A percentile compares a stretch with the other conserved stretches of the same genome.
Evolutionary conservation across 2,113 vertebrate genomes (phyloP).

Genomic region (Pollachius pollachius): DNA sequence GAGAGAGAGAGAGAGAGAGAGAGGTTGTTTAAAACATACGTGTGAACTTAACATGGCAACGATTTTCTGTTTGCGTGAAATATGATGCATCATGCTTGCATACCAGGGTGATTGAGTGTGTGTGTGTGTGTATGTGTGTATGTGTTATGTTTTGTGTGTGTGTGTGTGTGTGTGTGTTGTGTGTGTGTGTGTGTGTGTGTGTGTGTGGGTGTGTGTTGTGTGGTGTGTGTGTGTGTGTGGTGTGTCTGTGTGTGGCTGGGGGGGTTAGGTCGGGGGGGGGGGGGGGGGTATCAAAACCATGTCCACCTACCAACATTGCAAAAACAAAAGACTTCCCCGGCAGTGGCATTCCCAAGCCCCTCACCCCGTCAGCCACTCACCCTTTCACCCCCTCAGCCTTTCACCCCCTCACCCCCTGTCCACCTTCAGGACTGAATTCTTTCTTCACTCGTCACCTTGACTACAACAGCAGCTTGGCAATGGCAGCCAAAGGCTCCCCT

Average conservation of each 20-base stretch:
- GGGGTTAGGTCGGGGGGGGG: too few species aligned
- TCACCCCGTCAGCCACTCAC: conserved; percentile 30
- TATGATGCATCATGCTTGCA: conserved; percentile 21
- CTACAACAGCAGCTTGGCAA: conserved; percentile 50
- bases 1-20: too few species aligned
- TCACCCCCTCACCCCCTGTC: conserved; percentile 37
- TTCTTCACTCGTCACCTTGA: conserved; percentile 54
- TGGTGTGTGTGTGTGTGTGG: conserved; percentile 19
- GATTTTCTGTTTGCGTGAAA: neutral
- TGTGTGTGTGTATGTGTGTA: conserved; percentile 7
- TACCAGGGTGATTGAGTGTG: conserved; percentile 1
- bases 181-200: neutral
- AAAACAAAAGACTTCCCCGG: neutral
- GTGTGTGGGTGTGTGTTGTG: conserved; percentile 4
- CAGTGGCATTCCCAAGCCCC: neutral
- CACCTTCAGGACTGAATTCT: conserved; percentile 45
- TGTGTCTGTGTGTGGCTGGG: conserved; percentile 1
- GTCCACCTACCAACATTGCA: conserved; percentile 44
- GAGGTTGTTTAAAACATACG: too few species aligned
- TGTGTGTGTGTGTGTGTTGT: neutral
- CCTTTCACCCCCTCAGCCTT: conserved; percentile 39
- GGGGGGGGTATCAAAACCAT: conserved; percentile 34
- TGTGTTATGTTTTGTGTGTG: neutral
- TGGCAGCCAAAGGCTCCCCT: conserved; percentile 25
- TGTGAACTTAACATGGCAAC: neutral